Evolutionary conservation across 2,888 invertebrate species (phyloP), one percentile per base, ranked within the genome.

Genomic region (Cynaeus angustus): DNA sequence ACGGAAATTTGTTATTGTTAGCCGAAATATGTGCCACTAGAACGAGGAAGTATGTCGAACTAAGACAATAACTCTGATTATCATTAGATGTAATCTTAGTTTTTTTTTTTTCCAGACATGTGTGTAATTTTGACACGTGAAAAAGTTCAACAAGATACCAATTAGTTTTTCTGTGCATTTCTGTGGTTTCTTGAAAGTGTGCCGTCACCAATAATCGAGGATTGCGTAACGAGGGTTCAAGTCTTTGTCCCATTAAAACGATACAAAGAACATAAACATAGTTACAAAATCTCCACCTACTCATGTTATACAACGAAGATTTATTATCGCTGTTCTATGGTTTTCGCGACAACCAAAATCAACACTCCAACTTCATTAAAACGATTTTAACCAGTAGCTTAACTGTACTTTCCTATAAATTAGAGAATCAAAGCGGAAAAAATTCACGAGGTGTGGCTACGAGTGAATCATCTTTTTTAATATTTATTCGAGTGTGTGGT

Each of bases 381-480:
- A n/a, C 10, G 14, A 13, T 16, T 9, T 38, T 13, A 10, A 38
- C 55, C 28, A 30, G 28, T 14, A 38, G 45, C 45, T 12, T 58
- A 58, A 58, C 58, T 43, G 58, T 58, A 58, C n/a, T 26, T 12
- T 26, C 26, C 9, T 43, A 58, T 58, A 58, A 58, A 45, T 45
- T 41, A 38, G 21, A 48, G 16, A 14, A 10, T 56, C 30, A 28
- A 43, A 26, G 46, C 45, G 30, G 12, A 59, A 45, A 33, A 30
- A 30, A 45, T 59, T 8, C 28, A 45, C 4, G 30, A 62, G 62
- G 62, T 62, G 62, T 62, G 62, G 62, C 50, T 6, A 8, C 26
- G 2, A 26, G 50, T 62, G 62, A 62, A 62, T 62, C 62, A 62
- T 62, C 62, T 62, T 50, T 50, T 48, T 62, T 62, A 50, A 62